These are phyloP conservation scores for Homarus gammarus DNA, from an alignment of 2,888 invertebrate genomes.

Conservation along the genomic window DNA sequence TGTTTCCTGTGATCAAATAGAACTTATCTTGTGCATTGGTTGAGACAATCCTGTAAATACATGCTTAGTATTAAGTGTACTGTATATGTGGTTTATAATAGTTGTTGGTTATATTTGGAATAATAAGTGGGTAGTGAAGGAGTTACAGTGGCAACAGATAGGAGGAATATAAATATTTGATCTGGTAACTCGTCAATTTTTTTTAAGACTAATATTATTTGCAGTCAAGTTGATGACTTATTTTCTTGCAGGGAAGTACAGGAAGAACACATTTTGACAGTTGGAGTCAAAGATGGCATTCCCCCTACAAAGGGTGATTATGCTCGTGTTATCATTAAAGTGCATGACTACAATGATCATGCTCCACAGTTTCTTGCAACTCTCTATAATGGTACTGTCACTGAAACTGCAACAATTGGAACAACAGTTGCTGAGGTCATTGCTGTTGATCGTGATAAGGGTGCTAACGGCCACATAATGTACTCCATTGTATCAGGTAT, in stretches of 20 bases:
- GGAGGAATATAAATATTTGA: too few species aligned
- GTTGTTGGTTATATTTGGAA: too few species aligned
- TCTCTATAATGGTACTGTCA: constrained; percentile 80
- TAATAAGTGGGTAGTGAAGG: too few species aligned
- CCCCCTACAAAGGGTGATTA: constrained; percentile 89
- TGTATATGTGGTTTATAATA: too few species aligned
- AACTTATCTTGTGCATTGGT: too few species aligned
- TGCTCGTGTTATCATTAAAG: constrained; percentile 88
- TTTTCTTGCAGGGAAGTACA: constrained; percentile 70
- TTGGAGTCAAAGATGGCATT: constrained; percentile 94
- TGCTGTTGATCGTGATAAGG: constrained; percentile 91
- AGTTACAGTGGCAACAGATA: too few species aligned
- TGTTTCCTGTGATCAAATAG: too few species aligned
- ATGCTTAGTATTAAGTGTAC: too few species aligned
- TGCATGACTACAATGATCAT: constrained; percentile 91
- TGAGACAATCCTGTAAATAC: too few species aligned
- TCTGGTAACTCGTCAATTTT: too few species aligned
- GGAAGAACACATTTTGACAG: constrained; percentile 88
- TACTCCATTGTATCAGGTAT: constrained; percentile 91
- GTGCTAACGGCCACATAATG: constrained; percentile 87
- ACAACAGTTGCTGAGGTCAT: constrained; percentile 87
- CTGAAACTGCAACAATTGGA: constrained; percentile 87
- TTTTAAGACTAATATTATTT: too few species aligned
- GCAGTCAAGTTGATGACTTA: too few species aligned
- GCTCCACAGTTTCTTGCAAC: constrained; percentile 87